Evolutionary conservation across 92 coral and sea anemone genomes (phyloP).

Genomic region (Pocillopora grandis): DNA sequence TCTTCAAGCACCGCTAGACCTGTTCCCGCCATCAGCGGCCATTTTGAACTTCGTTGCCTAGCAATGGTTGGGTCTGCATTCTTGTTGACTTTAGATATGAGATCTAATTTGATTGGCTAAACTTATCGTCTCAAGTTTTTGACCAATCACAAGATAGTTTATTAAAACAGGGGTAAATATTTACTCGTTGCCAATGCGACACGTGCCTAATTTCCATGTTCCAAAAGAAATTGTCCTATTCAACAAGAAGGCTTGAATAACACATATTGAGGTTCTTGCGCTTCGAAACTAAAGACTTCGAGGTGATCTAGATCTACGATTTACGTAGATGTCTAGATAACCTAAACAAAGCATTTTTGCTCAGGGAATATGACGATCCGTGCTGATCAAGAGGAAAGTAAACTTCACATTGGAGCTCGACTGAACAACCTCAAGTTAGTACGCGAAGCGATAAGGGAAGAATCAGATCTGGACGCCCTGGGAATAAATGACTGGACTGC

Average conservation of each 20-base stretch:
- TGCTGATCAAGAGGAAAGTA: constrained; percentile 65
- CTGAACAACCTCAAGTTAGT: constrained; percentile 49
- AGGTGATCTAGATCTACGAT: not conserved
- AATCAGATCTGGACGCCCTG: constrained; percentile 59
- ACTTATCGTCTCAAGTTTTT: not conserved
- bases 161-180: constrained; percentile 59
- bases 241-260: not conserved
- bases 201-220: not conserved
- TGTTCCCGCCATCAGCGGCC: constrained; percentile 27
- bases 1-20: not conserved
- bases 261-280: not conserved
- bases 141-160: constrained; percentile 25
- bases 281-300: too few relatives aligned
- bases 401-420: constrained; percentile 64
- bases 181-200: constrained; percentile 64
- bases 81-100: not conserved
- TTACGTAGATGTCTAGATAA: not conserved
- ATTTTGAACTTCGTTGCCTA: constrained; percentile 46
- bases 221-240: not conserved
- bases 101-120: constrained; percentile 27
- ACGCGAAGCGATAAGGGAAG: constrained; percentile 55
- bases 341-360: not conserved
- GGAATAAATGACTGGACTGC: constrained; percentile 74
- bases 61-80: constrained; percentile 30
- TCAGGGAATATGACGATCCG: constrained; percentile 62